These are phyloP conservation scores for Proterorhinus semilunaris DNA, from an alignment of 2,113 vertebrate genomes.

Conservation along the genomic window DNA sequence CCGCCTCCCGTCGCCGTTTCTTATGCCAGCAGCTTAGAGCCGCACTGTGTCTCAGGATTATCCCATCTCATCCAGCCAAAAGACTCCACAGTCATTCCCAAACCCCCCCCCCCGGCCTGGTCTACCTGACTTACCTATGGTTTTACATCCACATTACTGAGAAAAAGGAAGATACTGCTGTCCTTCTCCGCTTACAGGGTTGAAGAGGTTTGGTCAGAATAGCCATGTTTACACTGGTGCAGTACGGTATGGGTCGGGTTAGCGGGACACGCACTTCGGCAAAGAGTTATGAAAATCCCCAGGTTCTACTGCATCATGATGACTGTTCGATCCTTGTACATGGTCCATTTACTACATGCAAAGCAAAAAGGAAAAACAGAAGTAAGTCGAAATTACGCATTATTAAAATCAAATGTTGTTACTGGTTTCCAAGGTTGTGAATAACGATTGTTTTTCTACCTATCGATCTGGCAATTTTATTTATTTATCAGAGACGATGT, in stretches of 20 bases:
- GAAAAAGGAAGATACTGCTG: conserved; percentile 22
- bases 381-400: too few relatives aligned
- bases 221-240: background rate
- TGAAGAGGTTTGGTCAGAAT: background rate
- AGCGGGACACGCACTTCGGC: too few relatives aligned
- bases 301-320: too few relatives aligned
- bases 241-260: background rate
- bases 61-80: conserved; percentile 72
- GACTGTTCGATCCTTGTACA: too few relatives aligned
- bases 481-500: too few relatives aligned
- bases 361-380: too few relatives aligned
- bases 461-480: too few relatives aligned
- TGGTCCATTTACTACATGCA: too few relatives aligned
- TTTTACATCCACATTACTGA: conserved; percentile 33
- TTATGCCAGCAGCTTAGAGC: conserved; percentile 79
- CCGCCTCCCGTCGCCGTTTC: conserved; percentile 77
- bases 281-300: too few relatives aligned
- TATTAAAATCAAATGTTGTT: too few relatives aligned
- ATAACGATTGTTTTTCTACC: too few relatives aligned
- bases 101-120: conserved; percentile 62
- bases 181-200: conserved; percentile 2
- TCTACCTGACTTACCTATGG: conserved; percentile 37
- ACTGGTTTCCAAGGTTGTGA: too few relatives aligned
- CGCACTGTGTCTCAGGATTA: conserved; percentile 83
- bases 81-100: conserved; percentile 68